phyloP scores from a whole-genome alignment of 2,113 vertebrate species.

The Gymnobelideus leadbeateri region DNA sequence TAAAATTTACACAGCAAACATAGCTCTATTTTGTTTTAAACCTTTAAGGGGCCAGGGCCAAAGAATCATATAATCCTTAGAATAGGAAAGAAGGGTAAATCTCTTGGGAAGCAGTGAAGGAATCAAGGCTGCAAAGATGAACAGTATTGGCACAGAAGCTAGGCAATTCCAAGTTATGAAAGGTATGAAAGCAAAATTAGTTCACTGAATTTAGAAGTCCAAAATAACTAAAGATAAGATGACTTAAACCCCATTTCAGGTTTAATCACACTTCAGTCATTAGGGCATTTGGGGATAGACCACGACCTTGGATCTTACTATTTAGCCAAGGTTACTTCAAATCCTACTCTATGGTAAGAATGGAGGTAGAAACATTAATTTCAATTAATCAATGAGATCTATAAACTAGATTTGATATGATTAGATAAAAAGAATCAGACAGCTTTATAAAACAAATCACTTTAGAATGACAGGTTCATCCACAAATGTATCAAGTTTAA shows the following conservation, averaged over 20 bases:
- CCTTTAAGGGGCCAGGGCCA: not conserved
- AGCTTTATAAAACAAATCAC: no score
- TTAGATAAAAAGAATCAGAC: not conserved
- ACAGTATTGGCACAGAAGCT: not conserved
- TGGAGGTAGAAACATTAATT: not conserved
- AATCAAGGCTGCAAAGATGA: not conserved
- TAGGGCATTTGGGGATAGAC: not conserved
- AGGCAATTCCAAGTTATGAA: not conserved
- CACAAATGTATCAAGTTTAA: no score
- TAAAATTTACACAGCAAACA: not conserved
- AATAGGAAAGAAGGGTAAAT: not conserved
- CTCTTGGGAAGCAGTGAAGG: not conserved
- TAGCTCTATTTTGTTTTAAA: not conserved
- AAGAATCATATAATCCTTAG: not conserved
- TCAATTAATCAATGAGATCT: not conserved
- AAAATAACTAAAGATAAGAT: not conserved
- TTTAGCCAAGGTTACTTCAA: not conserved
- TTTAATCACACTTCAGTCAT: not conserved
- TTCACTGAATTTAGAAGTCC: not conserved
- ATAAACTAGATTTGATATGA: not conserved
- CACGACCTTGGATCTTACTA: not conserved
- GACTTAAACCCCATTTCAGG: not conserved
- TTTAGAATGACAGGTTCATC: no score
- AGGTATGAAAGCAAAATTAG: not conserved
- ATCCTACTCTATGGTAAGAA: not conserved